These are phyloP conservation scores for Opisthocomus hoazin DNA, from an alignment of 2,113 vertebrate genomes.

Conservation along the genomic window DNA sequence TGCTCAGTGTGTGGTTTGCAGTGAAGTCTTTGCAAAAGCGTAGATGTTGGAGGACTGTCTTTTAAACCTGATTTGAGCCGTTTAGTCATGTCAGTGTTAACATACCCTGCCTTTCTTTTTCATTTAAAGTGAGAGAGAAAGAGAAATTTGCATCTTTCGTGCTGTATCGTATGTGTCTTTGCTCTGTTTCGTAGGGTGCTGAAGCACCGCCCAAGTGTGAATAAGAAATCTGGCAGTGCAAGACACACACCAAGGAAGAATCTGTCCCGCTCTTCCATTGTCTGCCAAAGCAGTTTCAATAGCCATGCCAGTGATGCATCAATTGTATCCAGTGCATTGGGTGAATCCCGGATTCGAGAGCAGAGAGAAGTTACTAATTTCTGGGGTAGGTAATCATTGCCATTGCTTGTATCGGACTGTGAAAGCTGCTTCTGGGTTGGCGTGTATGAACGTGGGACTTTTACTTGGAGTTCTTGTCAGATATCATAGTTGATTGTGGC, in stretches of 20 bases:
- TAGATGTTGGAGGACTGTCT: background rate
- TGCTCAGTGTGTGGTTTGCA: background rate
- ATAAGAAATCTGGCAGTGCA: slow-evolving; percentile 51
- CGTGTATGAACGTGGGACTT: background rate
- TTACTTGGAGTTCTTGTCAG: background rate
- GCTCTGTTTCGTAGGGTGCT: slow-evolving; percentile 21
- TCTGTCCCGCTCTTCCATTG: background rate
- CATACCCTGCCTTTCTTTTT: background rate
- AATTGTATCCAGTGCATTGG: slow-evolving; percentile 77
- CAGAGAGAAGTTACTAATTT: slow-evolving; percentile 80
- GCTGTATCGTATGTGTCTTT: background rate
- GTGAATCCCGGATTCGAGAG: slow-evolving; percentile 84
- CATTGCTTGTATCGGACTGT: background rate
- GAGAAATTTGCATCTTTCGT: background rate
- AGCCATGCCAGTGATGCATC: slow-evolving; percentile 66
- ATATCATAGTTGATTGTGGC: rapidly evolving
- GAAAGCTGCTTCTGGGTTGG: background rate
- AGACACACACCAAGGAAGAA: slow-evolving; percentile 59
- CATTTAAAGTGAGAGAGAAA: background rate
- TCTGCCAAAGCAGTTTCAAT: slow-evolving; percentile 64
- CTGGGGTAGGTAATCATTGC: slow-evolving; percentile 81
- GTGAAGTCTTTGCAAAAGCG: background rate
- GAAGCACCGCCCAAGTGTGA: slow-evolving; percentile 41
- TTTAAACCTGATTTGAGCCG: background rate
- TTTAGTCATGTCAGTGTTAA: background rate